A percentile compares a stretch with the other conserved stretches of the same genome.
Conservation (phyloP, 1,140 invertebrate genomes). For the Pseudomyrmex dendroicus region DNA sequence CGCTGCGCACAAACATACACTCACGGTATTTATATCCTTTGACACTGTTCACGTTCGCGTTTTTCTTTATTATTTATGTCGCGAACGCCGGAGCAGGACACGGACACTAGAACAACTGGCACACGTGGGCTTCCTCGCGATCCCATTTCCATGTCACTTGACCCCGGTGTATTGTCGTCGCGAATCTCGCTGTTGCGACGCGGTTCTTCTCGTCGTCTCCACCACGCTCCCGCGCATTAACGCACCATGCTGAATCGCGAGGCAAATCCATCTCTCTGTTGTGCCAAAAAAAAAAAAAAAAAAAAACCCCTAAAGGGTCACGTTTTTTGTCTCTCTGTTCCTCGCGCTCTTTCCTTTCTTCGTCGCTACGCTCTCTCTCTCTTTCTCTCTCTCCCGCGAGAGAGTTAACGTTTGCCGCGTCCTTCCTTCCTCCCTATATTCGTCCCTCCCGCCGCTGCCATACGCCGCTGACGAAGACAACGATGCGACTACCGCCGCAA, state of each 20-base stretch:
- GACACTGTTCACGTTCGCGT: not conserved
- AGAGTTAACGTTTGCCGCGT: conserved; percentile 40
- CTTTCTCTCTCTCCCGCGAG: conserved; percentile 40
- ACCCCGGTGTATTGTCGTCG: conserved; percentile 10
- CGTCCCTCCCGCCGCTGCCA: conserved; percentile 54
- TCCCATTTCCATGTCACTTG: conserved; percentile 45
- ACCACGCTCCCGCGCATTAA: not conserved
- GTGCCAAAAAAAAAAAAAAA: too few species aligned
- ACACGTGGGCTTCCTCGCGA: conserved; percentile 24
- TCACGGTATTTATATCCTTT: not conserved
- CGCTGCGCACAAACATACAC: not conserved
- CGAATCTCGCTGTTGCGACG: not conserved
- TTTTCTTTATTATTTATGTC: conserved; percentile 33
- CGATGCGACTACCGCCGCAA: conserved; percentile 53
- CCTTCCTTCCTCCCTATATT: conserved; percentile 56
- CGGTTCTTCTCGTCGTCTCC: not conserved
- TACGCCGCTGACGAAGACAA: conserved; percentile 59
- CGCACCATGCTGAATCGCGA: conserved; percentile 1
- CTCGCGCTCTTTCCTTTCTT: not conserved
- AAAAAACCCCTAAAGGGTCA: too few species aligned
- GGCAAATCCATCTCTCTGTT: conserved; percentile 9
- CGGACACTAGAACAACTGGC: conserved; percentile 42
- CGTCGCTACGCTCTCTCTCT: conserved; percentile 1
- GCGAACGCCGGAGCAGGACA: not conserved
- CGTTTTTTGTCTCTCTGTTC: not conserved